Percentiles rank a stretch among this genome's conserved stretches.
phyloP scores from a whole-genome alignment of 2,888 invertebrate genomes.

The Lasioglossum vierecki region DNA sequence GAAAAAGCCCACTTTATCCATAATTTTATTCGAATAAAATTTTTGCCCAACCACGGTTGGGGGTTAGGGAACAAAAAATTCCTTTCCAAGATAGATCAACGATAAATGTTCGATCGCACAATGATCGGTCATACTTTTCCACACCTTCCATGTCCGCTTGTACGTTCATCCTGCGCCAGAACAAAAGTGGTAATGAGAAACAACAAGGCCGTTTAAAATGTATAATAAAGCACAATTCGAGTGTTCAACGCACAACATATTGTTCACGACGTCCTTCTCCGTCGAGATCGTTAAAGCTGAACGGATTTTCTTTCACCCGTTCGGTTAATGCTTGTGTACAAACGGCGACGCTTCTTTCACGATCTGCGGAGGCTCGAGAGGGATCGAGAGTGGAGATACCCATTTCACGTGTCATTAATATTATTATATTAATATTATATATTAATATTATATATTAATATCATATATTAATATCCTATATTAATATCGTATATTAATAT shows the following conservation, averaged over 20 bases:
- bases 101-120: neutral
- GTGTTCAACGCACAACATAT: constrained; percentile 15
- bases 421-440: too few relatives aligned
- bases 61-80: neutral
- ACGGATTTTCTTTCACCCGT: constrained; percentile 38
- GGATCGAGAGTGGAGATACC: constrained; percentile 1
- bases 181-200: neutral
- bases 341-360: neutral
- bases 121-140: neutral
- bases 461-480: too few relatives aligned
- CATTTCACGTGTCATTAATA: too few relatives aligned
- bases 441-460: too few relatives aligned
- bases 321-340: constrained; percentile 2
- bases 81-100: neutral
- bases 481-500: too few relatives aligned
- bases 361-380: neutral
- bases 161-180: neutral
- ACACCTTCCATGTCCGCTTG: neutral
- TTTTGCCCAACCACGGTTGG: too few relatives aligned
- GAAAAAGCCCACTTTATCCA: too few relatives aligned
- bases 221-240: neutral
- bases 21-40: too few relatives aligned
- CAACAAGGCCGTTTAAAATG: neutral
- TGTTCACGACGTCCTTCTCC: constrained; percentile 30
- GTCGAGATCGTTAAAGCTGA: constrained; percentile 25